Base-by-base conservation (phyloP, 2,888 invertebrate species). In the Aromia moschata region DNA sequence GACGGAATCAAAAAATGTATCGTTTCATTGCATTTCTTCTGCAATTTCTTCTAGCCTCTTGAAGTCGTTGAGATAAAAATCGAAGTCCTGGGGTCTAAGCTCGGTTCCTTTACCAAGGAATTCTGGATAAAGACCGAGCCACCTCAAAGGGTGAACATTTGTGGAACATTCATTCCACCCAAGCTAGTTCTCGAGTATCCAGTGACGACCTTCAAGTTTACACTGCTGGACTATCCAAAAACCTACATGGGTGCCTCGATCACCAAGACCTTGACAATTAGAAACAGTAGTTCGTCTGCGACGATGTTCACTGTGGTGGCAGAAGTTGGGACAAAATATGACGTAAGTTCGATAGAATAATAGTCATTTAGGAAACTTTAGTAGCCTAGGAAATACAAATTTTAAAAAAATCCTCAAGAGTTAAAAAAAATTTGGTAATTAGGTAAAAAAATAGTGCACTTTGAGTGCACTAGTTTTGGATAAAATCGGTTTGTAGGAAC, bases 51-150 rank as follows among this genome's bases (percentile, higher is more conserved):
- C 0, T 15, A 70, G 71, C 70, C 72, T 10, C 15, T 33, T 4
- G 56, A 65, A 56, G 41, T 47, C 1, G 20, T 63, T 10, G 52
- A 60, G 43, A 58, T 83, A 2, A 72, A 65, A 37, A 69, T 83
- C 1, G 79, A 81, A 68, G 64, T 83, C 4, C 73, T 80, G 10
- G 80, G 81, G 4, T 70, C 71, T 2, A 59, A 69, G 4, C 74
- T 77, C 56, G 83, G 83, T 7, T 58, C 65, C 1, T 80, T 79
- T 51, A 60, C 60, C 15, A 74, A 74, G 16, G 82, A 83, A 70
- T 79, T 84, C 60, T 84, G 84, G 83, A 72, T 80, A n/a, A 80
- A 79, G 70, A 74, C 76, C 10, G 72, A 72, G 7, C 74, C 72
- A 0, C 75, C 78, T 0, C 68, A 74, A 55, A 69, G 77, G 31